phyloP scores from a whole-genome alignment of 2,113 vertebrate genomes.

The Tylochromis polylepis region DNA sequence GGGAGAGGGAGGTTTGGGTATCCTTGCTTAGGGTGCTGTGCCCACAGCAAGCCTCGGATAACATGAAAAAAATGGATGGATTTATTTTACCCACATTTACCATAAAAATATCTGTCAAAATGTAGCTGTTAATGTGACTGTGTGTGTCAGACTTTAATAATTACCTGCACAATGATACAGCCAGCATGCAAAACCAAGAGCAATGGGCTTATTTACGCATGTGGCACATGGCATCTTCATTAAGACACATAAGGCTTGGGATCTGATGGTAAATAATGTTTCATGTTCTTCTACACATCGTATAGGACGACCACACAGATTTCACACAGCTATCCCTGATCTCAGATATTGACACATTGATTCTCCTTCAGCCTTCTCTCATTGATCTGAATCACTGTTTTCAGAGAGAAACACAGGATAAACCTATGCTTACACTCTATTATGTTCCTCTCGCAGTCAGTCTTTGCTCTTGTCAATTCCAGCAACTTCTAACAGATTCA shows the following conservation, averaged over 20 bases:
- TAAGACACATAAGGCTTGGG: not conserved
- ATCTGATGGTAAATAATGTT: not conserved
- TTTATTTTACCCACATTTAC: not conserved
- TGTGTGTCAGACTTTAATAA: not conserved
- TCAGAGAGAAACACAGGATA: not conserved
- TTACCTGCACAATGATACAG: not conserved
- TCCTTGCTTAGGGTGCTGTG: not conserved
- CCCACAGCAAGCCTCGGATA: not conserved
- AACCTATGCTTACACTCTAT: not conserved
- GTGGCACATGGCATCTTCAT: not conserved
- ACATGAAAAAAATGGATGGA: not conserved
- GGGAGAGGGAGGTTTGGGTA: not conserved
- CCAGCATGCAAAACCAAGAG: not conserved
- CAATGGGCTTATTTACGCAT: not conserved
- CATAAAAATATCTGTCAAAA: not conserved
- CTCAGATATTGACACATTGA: not conserved
- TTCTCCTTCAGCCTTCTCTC: not conserved
- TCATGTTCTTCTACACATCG: not conserved
- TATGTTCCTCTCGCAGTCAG: not conserved
- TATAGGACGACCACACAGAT: not conserved
- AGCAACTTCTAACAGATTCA: not conserved
- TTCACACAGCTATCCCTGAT: not conserved
- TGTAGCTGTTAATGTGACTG: not conserved
- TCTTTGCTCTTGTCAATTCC: not conserved
- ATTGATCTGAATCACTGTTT: not conserved